Conservation (phyloP, 2,888 invertebrate species). For the Drosophila anomalata region DNA sequence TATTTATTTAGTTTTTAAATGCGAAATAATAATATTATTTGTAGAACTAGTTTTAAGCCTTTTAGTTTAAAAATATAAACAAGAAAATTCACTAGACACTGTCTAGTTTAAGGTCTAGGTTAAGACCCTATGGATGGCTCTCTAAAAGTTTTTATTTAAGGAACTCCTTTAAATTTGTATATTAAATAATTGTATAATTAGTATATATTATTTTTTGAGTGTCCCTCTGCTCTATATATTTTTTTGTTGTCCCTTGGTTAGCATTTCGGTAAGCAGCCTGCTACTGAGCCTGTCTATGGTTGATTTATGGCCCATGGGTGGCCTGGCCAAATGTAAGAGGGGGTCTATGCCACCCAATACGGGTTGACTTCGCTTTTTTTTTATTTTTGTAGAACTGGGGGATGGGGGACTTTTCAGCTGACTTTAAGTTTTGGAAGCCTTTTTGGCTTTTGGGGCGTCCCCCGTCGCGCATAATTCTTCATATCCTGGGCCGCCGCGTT, state of each 20-base stretch:
- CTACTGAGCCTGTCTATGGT: conserved; percentile 67
- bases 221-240: conserved; percentile 7
- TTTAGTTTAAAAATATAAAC: no score
- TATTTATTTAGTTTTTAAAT: no score
- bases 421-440: conserved; percentile 36
- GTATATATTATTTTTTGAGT: background rate
- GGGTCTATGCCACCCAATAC: background rate
- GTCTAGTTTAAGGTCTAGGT: no score
- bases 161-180: no score
- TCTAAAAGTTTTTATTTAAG: no score
- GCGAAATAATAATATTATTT: no score
- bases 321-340: background rate
- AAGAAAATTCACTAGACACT: no score
- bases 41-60: no score
- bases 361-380: background rate
- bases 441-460: conserved; percentile 44
- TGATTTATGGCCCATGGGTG: conserved; percentile 67
- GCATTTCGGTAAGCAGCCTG: conserved; percentile 72
- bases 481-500: conserved; percentile 55
- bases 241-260: conserved; percentile 23
- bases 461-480: conserved; percentile 77
- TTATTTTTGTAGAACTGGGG: background rate
- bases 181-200: background rate
- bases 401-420: conserved; percentile 36
- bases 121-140: no score